Base-by-base conservation (phyloP, 2,888 invertebrate species). In the Fabriciana adippe region DNA sequence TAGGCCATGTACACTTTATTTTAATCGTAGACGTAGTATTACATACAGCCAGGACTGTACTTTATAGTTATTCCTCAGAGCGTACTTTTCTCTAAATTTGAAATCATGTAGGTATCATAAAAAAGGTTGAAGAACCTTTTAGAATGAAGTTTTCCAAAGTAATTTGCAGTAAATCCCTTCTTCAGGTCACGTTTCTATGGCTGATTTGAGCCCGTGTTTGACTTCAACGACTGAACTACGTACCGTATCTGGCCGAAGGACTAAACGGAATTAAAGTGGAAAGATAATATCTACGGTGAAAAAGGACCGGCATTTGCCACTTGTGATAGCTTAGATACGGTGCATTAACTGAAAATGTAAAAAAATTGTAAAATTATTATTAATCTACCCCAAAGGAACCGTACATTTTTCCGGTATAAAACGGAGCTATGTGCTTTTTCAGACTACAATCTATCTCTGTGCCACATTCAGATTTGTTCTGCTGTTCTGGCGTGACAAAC, bases 251-350 rank as follows among this genome's bases (percentile, higher is more conserved):
- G 62, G 68, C 57, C 59, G 56, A 61, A 55, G 48, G 63, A 55
- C 73, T 60, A 68, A 75, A 70, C 74, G 61, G 74, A 76, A 78
- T 79, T 78, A 81, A 84, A 79, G 75, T 72, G 73, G 63, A 75
- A 56, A 85, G 87, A 88, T 87, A 84, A 85, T 80, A 87, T 88
- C 86, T 85, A 81, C 79, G 85, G 86, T 83, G 80, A 74, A 77
- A 80, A 78, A 82, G 81, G 83, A 79, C 77, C 77, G 64, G 65
- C 67, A 50, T 60, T 57, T 64, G 62, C 63, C 55, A 67, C 59
- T 61, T 50, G 47, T 53, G 50, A 60, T 48, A 59, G 48, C 48
- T 48, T 60, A 61, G 66, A 50, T 50, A 55, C 61, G 60, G 47
- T 41, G 61, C 31, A 69, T 79, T 69, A 68, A 67, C 67, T 73